phyloP scores from a whole-genome alignment of 2,113 vertebrate species.

The Pedetes capensis region DNA sequence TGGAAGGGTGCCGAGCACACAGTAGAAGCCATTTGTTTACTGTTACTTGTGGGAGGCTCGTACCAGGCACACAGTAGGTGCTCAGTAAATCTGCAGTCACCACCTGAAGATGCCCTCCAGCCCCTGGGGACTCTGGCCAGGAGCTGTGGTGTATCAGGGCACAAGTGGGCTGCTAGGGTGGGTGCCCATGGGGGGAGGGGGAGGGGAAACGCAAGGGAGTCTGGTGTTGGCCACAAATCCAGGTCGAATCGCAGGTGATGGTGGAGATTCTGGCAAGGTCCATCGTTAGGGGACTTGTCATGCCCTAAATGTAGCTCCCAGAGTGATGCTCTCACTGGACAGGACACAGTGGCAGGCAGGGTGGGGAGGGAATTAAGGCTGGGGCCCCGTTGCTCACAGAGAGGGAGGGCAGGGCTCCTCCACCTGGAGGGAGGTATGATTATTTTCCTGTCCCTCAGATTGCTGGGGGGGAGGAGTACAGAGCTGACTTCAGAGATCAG shows the following conservation, averaged over 20 bases:
- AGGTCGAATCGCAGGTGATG: neutral
- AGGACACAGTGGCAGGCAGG: neutral
- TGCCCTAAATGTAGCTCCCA: neutral
- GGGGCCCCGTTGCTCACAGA: fast-evolving
- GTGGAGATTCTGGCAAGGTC: neutral
- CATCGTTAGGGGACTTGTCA: no score
- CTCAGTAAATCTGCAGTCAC: neutral
- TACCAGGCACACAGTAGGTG: neutral
- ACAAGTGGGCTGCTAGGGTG: neutral
- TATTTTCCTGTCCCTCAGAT: neutral
- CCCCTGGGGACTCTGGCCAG: neutral
- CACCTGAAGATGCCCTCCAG: neutral
- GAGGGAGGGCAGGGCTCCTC: neutral
- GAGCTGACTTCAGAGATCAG: neutral
- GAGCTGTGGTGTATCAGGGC: neutral
- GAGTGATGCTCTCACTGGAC: neutral
- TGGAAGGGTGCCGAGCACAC: neutral
- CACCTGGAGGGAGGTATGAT: neutral
- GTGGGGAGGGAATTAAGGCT: neutral
- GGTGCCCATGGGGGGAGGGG: neutral
- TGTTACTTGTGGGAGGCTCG: neutral
- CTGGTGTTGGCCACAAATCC: neutral
- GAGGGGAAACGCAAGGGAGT: neutral
- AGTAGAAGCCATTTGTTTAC: neutral
- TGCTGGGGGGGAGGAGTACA: neutral